Evolutionary conservation across 2,888 invertebrate species (phyloP), one percentile per base, ranked within the genome.

Genomic region (Lasioglossum lativentre): DNA sequence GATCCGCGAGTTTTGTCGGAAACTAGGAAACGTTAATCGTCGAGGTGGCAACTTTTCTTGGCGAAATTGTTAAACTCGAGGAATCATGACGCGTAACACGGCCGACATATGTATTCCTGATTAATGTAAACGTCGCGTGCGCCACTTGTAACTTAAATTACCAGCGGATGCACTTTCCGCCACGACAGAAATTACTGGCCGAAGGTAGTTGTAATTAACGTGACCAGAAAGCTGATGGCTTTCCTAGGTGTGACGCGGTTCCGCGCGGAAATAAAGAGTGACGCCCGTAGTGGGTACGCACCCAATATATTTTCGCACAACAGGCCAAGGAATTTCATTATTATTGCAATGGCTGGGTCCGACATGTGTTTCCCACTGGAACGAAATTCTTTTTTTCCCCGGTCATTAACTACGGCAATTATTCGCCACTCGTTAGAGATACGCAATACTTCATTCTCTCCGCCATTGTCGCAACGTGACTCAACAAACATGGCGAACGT

Each of bases 101-200:
- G 10, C 47, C 23, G 16, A 79, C 38, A 23, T 34, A 16, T 40
- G 42, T 68, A 73, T 56, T 27, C 27, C 38, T 83, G 70, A 81
- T 81, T 81, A 83, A 81, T 75, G 74, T 30, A 80, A 80, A 74
- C 74, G 74, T 59, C 42, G 70, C 23, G 70, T 63, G 70, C 38
- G 16, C 80, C 74, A 23, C 23, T 82, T 59, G 56, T 19, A 75
- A 80, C 74, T 82, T 68, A 70, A 45, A 59, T 45, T 59, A 74
- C 68, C 74, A 27, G 23, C 19, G 38, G 66, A 52, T 73, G 80
- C 56, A 56, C 16, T 56, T 80, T 30, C 30, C 23, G 16, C 12
- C 6, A 16, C 66, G 23, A 38, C 47, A 52, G 70, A 74, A 56
- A 82, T 74, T 75, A 34, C 56, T 38, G n/a, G 34, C 19, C 38